Evolutionary conservation across 1,140 invertebrate species (phyloP).

Genomic region (Phortica variegata): DNA sequence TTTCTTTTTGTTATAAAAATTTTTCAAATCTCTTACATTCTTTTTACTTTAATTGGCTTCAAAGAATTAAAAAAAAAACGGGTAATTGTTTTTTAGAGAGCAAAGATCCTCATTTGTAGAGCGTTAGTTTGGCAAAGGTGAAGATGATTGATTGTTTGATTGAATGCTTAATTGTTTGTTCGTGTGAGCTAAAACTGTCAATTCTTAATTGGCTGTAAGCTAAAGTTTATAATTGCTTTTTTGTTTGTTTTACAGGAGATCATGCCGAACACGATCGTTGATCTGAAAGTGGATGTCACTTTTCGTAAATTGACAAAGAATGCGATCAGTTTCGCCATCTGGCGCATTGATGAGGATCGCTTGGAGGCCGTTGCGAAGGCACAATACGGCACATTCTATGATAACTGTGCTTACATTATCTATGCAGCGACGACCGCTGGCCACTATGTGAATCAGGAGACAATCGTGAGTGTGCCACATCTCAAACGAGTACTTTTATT

Average conservation of each 20-base stretch:
- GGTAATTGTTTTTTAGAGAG: too few species aligned
- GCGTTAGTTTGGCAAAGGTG: too few species aligned
- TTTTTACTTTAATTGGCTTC: too few species aligned
- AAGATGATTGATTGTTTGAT: too few species aligned
- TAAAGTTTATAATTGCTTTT: background rate
- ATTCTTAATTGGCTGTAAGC: too few species aligned
- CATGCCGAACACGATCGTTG: constrained; percentile 46
- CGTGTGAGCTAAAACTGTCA: background rate
- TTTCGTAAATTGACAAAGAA: constrained; percentile 75
- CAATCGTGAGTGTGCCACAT: constrained; percentile 69
- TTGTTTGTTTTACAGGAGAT: constrained; percentile 31
- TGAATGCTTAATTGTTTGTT: too few species aligned
- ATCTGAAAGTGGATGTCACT: constrained; percentile 60
- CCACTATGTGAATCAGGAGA: constrained; percentile 65
- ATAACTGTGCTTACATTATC: constrained; percentile 83
- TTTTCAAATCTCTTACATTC: too few species aligned
- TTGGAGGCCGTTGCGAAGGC: constrained; percentile 73
- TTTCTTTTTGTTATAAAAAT: too few species aligned
- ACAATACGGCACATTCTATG: constrained; percentile 82
- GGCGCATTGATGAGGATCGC: constrained; percentile 80
- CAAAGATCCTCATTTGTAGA: too few species aligned
- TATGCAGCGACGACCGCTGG: constrained; percentile 74
- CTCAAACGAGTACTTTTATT: background rate
- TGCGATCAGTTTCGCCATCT: constrained; percentile 73
- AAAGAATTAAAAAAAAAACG: too few species aligned